A percentile compares a stretch with the other conserved stretches of the same genome.
Evolutionary conservation across 2,113 vertebrate species (phyloP).

Genomic region (Cebus imitator): DNA sequence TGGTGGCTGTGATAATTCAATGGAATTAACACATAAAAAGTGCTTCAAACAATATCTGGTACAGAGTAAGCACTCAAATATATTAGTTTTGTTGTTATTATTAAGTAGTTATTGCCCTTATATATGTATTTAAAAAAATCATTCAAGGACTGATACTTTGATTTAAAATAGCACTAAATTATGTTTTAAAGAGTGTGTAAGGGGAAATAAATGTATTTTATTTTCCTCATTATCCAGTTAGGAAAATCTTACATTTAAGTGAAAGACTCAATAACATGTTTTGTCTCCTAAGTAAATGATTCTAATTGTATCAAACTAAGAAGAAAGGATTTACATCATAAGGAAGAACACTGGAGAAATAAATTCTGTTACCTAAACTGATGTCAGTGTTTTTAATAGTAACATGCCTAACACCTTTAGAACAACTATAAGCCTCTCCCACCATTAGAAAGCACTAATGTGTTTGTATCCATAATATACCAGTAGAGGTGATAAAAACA

Average conservation of each 20-base stretch:
- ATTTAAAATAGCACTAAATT: background rate
- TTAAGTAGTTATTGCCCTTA: background rate
- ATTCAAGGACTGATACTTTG: background rate
- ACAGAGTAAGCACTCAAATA: background rate
- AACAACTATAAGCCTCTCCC: background rate
- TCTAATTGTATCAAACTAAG: background rate
- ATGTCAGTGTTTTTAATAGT: background rate
- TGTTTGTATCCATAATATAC: background rate
- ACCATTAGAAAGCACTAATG: background rate
- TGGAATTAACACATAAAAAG: background rate
- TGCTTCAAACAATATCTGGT: background rate
- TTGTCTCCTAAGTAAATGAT: background rate
- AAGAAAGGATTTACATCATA: background rate
- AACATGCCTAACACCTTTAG: background rate
- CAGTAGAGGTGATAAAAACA: background rate
- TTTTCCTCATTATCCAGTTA: background rate
- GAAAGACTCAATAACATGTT: background rate
- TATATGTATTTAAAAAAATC: background rate
- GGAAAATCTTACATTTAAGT: background rate
- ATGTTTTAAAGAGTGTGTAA: background rate
- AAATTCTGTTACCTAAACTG: background rate
- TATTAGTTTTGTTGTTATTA: background rate
- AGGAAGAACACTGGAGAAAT: background rate
- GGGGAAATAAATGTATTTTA: background rate
- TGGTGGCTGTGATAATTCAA: background rate